A percentile compares a stretch with the other conserved stretches of the same genome.
Conservation (phyloP, 2,113 vertebrate genomes). For the Planiliza haematocheilus region DNA sequence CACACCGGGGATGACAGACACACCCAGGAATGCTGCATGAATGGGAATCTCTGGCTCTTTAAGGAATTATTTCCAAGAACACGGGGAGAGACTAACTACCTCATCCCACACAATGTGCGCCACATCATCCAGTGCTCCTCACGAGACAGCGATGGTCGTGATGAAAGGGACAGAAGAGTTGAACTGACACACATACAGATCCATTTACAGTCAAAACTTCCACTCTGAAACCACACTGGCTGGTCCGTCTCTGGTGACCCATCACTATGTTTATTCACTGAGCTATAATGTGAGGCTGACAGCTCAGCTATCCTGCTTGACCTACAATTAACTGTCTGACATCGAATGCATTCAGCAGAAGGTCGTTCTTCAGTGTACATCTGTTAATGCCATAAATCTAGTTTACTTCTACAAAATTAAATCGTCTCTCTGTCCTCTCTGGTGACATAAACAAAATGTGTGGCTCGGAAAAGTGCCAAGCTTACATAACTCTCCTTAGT, state of each 20-base stretch:
- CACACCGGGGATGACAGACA: slow-evolving; percentile 59
- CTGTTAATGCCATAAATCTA: slow-evolving; percentile 51
- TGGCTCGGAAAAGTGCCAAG: slow-evolving; percentile 6
- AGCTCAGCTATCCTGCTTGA: slow-evolving; percentile 51
- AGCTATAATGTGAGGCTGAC: slow-evolving; percentile 39
- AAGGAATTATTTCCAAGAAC: slow-evolving; percentile 36
- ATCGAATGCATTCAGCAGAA: slow-evolving; percentile 59
- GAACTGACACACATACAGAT: slow-evolving; percentile 25
- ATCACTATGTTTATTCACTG: slow-evolving; percentile 48
- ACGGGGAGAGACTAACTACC: slow-evolving; percentile 55
- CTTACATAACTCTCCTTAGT: slow-evolving; percentile 48
- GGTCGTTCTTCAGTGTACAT: slow-evolving; percentile 34
- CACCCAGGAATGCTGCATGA: slow-evolving; percentile 67
- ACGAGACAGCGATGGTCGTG: slow-evolving; percentile 13
- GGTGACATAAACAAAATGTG: slow-evolving; percentile 54
- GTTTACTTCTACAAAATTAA: slow-evolving; percentile 46
- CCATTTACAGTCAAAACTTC: slow-evolving; percentile 36
- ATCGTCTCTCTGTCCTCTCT: slow-evolving; percentile 19
- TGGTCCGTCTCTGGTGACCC: slow-evolving; percentile 34
- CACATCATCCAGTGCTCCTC: slow-evolving; percentile 71
- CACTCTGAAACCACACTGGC: slow-evolving; percentile 29
- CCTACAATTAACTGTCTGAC: slow-evolving; percentile 63
- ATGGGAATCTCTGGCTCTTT: slow-evolving; percentile 60
- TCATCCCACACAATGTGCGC: slow-evolving; percentile 52
- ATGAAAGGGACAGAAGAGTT: slow-evolving; percentile 23